These are phyloP conservation scores for Coelinius sp. DNA, from an alignment of 2,888 invertebrate species.

Conservation along the genomic window DNA sequence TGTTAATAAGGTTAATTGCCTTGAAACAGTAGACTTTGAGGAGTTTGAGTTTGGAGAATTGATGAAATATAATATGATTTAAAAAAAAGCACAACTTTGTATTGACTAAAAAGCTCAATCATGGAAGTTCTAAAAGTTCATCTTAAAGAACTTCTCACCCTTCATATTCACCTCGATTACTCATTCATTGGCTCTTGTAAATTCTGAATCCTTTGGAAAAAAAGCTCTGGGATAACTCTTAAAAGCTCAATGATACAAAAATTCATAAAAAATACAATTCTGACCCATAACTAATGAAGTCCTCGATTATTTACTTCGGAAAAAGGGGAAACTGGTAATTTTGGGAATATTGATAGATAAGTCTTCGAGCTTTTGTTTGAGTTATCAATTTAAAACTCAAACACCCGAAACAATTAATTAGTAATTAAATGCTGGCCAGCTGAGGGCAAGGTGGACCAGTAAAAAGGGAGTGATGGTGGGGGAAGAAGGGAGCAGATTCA, in stretches of 20 bases:
- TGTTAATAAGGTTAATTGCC: too few relatives aligned
- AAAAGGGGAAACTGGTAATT: background rate
- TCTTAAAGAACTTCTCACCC: background rate
- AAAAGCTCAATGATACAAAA: conserved; percentile 21
- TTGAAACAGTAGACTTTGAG: background rate
- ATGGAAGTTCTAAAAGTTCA: background rate
- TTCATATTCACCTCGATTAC: background rate
- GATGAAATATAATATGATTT: too few relatives aligned
- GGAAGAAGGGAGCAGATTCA: conserved; percentile 39
- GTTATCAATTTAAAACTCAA: conserved; percentile 68
- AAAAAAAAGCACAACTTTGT: background rate
- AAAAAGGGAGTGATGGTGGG: conserved; percentile 22
- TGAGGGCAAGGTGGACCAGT: conserved; percentile 32
- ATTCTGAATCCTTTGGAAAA: too few relatives aligned
- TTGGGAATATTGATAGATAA: background rate
- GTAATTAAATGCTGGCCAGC: conserved; percentile 62
- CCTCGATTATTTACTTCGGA: background rate
- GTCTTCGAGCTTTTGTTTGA: conserved; percentile 58
- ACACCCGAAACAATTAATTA: conserved; percentile 69
- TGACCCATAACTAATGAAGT: background rate
- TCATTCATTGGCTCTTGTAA: background rate
- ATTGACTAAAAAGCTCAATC: background rate
- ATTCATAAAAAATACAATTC: conserved; percentile 9
- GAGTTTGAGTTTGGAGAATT: too few relatives aligned
- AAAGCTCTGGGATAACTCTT: background rate